Evolutionary conservation across 2,113 vertebrate genomes (phyloP).

Genomic region (Genyomyrus donnyi): DNA sequence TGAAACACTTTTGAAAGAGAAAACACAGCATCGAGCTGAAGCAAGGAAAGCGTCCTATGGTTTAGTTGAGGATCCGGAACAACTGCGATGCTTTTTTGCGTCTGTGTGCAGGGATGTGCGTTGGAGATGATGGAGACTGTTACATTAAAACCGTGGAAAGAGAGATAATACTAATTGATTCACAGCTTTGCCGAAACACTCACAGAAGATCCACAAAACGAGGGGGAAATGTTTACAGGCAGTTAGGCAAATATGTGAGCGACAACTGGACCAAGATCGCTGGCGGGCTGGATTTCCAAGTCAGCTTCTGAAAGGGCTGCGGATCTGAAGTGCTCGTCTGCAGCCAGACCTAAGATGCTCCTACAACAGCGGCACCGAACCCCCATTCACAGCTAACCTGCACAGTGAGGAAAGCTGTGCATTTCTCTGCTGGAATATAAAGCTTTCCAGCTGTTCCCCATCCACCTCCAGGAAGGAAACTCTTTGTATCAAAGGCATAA

Average conservation of each 20-base stretch:
- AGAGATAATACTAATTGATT: not conserved
- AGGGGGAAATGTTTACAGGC: not conserved
- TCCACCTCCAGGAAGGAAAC: conserved; percentile 7
- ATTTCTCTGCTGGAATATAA: not conserved
- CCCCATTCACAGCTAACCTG: not conserved
- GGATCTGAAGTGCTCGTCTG: not conserved
- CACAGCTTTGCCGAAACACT: not conserved
- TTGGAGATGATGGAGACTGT: not conserved
- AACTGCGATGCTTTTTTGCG: not conserved
- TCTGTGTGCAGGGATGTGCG: not conserved
- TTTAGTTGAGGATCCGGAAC: not conserved
- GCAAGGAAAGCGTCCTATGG: not conserved
- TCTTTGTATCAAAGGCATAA: conserved; percentile 40
- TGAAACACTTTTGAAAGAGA: not conserved
- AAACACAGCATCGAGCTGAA: not conserved
- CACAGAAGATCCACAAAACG: not conserved
- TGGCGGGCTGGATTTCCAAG: not conserved
- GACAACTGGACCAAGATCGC: not conserved
- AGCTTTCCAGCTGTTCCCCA: not conserved
- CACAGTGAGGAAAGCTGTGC: not conserved
- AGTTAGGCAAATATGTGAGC: not conserved
- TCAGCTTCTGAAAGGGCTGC: not conserved
- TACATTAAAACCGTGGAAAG: not conserved
- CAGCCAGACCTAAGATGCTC: not conserved
- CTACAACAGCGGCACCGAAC: too few species aligned